Percentiles rank a stretch among this genome's conserved stretches.
phyloP scores from a whole-genome alignment of 2,888 invertebrate species.

The Strigamia maritima region DNA sequence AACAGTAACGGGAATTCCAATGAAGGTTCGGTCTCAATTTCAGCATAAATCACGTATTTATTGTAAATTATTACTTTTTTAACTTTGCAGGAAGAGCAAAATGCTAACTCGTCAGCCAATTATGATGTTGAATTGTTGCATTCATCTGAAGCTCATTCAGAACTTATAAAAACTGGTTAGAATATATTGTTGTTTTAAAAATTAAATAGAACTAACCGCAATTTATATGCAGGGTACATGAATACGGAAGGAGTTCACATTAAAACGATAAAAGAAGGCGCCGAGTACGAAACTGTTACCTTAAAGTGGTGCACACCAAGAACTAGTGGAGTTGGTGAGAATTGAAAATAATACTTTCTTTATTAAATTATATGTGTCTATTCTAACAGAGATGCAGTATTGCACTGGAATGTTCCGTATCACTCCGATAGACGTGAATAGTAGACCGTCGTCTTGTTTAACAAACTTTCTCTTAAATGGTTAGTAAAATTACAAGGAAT shows the following conservation, averaged over 20 bases:
- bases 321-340: slow-evolving; percentile 51
- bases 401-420: slow-evolving; percentile 83
- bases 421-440: slow-evolving; percentile 94
- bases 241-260: slow-evolving; percentile 40
- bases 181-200: not conserved
- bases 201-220: not conserved
- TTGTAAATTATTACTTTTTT: slow-evolving; percentile 1
- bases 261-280: slow-evolving; percentile 41
- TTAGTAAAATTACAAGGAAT: slow-evolving; percentile 67
- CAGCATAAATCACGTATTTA: not conserved
- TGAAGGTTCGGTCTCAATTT: slow-evolving; percentile 64
- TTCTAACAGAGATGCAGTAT: slow-evolving; percentile 74
- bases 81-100: slow-evolving; percentile 78
- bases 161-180: slow-evolving; percentile 61
- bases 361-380: slow-evolving; percentile 56
- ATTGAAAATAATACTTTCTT: not conserved
- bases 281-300: slow-evolving; percentile 76
- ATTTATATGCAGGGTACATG: slow-evolving; percentile 9
- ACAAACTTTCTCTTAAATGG: slow-evolving; percentile 96
- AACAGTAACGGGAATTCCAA: slow-evolving; percentile 96
- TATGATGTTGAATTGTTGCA: slow-evolving; percentile 98
- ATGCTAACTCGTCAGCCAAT: slow-evolving; percentile 94
- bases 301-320: slow-evolving; percentile 97
- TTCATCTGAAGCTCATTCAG: slow-evolving; percentile 76
- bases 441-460: slow-evolving; percentile 91